phyloP scores from a whole-genome alignment of 2,113 vertebrate species.

The Gavia stellata region DNA sequence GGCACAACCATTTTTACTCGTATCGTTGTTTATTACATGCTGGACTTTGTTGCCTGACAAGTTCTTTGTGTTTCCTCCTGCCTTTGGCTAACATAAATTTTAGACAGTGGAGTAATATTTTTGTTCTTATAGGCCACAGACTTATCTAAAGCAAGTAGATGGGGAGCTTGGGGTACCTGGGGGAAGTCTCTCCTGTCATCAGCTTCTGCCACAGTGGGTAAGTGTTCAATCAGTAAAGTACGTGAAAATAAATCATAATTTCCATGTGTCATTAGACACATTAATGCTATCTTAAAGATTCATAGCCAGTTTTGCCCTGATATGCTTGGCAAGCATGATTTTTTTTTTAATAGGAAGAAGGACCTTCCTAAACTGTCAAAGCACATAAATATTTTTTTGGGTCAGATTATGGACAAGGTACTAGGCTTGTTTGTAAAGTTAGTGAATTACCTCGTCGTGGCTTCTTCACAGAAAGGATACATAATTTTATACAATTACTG shows the following conservation, averaged over 20 bases:
- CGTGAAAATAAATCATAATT: neutral
- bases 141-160: slow-evolving; percentile 55
- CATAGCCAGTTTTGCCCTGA: neutral
- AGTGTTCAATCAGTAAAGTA: slow-evolving; percentile 7
- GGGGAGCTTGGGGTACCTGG: slow-evolving; percentile 90
- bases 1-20: neutral
- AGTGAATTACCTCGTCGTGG: neutral
- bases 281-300: neutral
- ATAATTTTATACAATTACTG: neutral
- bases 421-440: neutral
- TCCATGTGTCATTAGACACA: neutral
- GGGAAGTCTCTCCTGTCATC: slow-evolving; percentile 90
- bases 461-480: neutral
- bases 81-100: neutral
- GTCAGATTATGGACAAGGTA: neutral
- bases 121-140: slow-evolving; percentile 51
- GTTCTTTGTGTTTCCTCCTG: neutral
- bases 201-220: slow-evolving; percentile 90
- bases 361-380: neutral
- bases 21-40: neutral
- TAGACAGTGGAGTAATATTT: neutral
- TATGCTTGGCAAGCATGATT: neutral
- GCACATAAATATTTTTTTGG: neutral
- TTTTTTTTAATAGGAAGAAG: neutral
- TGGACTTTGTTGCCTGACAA: neutral